A percentile compares a stretch with the other conserved stretches of the same genome.
Evolutionary conservation across 2,113 vertebrate species (phyloP).

Genomic region (Tonatia bakeri): DNA sequence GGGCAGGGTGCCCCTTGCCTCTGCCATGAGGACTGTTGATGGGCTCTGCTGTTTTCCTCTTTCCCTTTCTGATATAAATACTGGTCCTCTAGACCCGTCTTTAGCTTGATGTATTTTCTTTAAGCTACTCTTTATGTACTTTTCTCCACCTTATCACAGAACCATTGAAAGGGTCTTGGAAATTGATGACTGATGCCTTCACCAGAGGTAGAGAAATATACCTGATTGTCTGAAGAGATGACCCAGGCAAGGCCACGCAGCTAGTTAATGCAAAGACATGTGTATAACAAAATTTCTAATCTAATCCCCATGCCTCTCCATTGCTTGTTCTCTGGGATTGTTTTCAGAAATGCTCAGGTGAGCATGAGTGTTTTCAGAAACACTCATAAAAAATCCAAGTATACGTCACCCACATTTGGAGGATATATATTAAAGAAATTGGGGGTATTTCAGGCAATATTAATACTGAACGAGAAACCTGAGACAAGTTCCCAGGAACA

Average conservation of each 20-base stretch:
- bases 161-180: neutral
- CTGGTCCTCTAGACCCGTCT: neutral
- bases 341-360: neutral
- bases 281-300: neutral
- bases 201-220: neutral
- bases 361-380: conserved; percentile 5
- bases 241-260: neutral
- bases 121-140: neutral
- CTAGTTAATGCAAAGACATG: neutral
- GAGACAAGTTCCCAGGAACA: neutral
- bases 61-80: neutral
- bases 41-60: no score
- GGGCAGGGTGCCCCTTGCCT: fast-evolving
- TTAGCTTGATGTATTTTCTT: neutral
- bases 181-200: neutral
- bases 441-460: no score
- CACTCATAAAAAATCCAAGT: neutral
- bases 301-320: neutral
- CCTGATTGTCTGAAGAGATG: neutral
- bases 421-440: neutral
- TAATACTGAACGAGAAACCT: neutral
- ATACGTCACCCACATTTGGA: neutral
- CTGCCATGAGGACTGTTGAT: fast-evolving
- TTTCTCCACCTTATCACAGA: neutral
- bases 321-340: neutral